Base-by-base conservation (phyloP, 2,113 vertebrate genomes). In the Cheilinus undulatus region DNA sequence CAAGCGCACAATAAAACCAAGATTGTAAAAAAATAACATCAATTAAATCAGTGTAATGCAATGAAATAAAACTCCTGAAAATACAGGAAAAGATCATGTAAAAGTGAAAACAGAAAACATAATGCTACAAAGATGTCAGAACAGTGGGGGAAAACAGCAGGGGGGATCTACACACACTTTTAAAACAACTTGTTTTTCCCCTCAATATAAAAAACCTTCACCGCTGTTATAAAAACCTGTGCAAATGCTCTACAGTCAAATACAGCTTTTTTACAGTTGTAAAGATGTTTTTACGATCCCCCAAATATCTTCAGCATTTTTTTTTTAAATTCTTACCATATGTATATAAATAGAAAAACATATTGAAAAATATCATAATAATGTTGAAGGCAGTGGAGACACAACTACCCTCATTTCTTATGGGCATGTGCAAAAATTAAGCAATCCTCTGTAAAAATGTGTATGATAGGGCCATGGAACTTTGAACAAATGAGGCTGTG, bases 21-120 rank as follows among this genome's bases (percentile, higher is more conserved):
- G 4, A 1, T 28, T 32, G 40, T 71, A 2, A 7, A 43, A n/a
- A 38, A 54, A 26, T 3, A 27, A 24, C 30, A 12, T 10, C 17
- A 27, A 42, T 42, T 32, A 30, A 80, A 52, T 68, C 32, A 73
- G 64, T 69, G 20, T 36, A 12, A 12, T 58, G 20, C 36, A 9
- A 9, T 58, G 73, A 82, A 77, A 84, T 51, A 56, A 63, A 59
- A 43, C 24, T 34, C 3, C 49, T 30, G 48, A 36, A 19, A 36
- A 36, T 45, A 11, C 3, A 58, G 60, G 60, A 42, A 23, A 8
- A 43, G 24, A 24, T 23, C 1, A 23, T 11, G 54, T 0, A 17
- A 49, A 3, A 34, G 17, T 14, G 8, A 22, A 36, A 68, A 11
- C 38, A 27, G 30, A 49, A 53, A 4, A 2, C 10, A 8, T 38